These are phyloP conservation scores for Callinectes sapidus DNA, from an alignment of 2,888 invertebrate species.

Conservation along the genomic window DNA sequence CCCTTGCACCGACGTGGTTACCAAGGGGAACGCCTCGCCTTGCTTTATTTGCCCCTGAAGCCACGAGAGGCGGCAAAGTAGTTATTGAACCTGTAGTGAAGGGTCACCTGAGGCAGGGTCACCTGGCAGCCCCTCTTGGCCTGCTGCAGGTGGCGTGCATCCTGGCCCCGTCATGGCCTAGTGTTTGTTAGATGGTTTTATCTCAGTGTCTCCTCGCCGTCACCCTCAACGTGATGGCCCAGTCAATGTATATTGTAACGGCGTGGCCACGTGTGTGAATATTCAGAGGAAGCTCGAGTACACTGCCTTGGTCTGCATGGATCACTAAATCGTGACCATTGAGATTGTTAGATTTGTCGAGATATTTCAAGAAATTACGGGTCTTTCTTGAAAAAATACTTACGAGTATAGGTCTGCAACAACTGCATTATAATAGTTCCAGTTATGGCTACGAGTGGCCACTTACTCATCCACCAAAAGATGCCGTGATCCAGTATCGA, in stretches of 20 bases:
- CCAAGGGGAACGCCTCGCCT: neutral
- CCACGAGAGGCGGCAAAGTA: neutral
- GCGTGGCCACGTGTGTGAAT: neutral
- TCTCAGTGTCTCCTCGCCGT: neutral
- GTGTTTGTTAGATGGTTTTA: constrained; percentile 21
- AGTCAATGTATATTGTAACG: neutral
- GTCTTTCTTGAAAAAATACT: too few relatives aligned
- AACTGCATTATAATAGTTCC: too few relatives aligned
- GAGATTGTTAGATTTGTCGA: neutral
- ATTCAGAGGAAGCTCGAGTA: neutral
- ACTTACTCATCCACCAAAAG: too few relatives aligned
- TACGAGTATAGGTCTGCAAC: too few relatives aligned
- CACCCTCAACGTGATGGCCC: neutral
- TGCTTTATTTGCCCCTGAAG: neutral
- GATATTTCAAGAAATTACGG: too few relatives aligned
- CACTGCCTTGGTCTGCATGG: neutral
- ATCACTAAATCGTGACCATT: too few relatives aligned
- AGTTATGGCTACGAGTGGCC: too few relatives aligned
- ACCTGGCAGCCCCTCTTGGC: neutral
- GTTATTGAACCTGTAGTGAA: neutral
- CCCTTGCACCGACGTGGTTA: neutral
- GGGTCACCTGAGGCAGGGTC: neutral
- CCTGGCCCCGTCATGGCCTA: neutral
- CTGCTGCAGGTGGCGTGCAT: neutral
- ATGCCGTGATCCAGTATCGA: too few relatives aligned